Base-by-base conservation (phyloP, 2,888 invertebrate genomes). In the Parnassius apollo region DNA sequence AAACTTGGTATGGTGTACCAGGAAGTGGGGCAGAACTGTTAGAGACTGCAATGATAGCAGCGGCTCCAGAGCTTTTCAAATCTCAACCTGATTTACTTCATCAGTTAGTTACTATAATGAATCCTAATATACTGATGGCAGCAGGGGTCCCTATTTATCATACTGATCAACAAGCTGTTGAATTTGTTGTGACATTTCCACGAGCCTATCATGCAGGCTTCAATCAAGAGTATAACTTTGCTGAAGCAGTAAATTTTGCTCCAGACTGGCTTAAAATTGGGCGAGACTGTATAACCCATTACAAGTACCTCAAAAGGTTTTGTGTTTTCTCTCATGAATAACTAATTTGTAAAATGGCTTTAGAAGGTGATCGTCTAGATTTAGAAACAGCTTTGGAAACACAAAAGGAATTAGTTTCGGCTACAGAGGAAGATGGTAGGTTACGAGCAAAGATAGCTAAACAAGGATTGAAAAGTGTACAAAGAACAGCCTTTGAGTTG, bases 161-260 rank as follows among this genome's bases (percentile, higher is more conserved):
- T 68, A 94, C 93, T 54, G 94, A 95, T 76, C 96, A 96, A 76
- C 92, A 94, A 76, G 95, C 96, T 56, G 96, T 96, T n/a, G 96
- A 96, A 78, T 96, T 96, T 92, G 94, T 96, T 42, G 93, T 96
- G 13, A 96, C 96, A 22, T 96, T 96, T 76, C 96, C 96, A 0
- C 86, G 96, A 68, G 95, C 96, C 35, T 96, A 96, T 77, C 96
- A 96, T 87, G 95, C 96, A 64, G 96, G 96, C 11, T 96, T 96
- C 76, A 96, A 96, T 81, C 95, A 96, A 77, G 96, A 96, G 1
- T 95, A 95, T 80, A 96, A 96, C 82, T 95, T 96, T 91, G 96
- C 96, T 54, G 96, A 96, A 83, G 96, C 96, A 64, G 96, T 96
- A n/a, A 96, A 96, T 78, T 96, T 96, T 91, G 95, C 96, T 61